Evolutionary conservation across 2,797 vertebrate species (phyloP).

Genomic region (Triplophysa bombifrons): DNA sequence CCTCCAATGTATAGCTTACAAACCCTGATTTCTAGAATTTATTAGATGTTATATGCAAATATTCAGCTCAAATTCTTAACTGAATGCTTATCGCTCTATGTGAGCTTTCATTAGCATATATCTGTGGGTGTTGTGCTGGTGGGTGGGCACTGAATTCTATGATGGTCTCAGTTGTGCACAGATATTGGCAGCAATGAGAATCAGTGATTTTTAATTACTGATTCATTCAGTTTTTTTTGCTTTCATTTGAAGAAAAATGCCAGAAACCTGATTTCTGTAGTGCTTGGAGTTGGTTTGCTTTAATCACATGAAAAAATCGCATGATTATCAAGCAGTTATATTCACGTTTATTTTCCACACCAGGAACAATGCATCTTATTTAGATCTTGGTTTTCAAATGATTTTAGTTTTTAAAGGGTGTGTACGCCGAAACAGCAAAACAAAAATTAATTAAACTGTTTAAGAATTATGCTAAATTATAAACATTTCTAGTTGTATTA

Average conservation of each 20-base stretch:
- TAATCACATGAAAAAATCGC: conserved; percentile 2
- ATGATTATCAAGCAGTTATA: not conserved
- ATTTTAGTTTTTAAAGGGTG: not conserved
- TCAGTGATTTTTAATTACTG: conserved; percentile 28
- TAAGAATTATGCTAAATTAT: conserved; percentile 2
- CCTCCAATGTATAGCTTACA: not conserved
- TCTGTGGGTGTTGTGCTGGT: not conserved
- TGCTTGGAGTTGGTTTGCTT: conserved; percentile 28
- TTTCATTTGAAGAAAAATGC: not conserved
- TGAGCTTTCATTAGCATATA: conserved; percentile 24
- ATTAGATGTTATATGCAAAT: conserved; percentile 4
- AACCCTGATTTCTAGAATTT: not conserved
- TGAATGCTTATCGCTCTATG: conserved; percentile 6
- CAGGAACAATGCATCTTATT: not conserved
- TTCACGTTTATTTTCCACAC: not conserved
- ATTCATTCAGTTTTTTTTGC: conserved; percentile 5
- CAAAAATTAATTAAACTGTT: not conserved
- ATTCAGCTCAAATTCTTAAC: not conserved
- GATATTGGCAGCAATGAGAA: not conserved
- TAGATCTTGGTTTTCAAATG: not conserved
- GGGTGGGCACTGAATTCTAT: conserved; percentile 15
- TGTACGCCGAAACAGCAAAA: not conserved
- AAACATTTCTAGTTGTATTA: not conserved
- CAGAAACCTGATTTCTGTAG: not conserved
- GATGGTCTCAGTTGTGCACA: conserved; percentile 1